Base-by-base conservation (phyloP, 2,113 vertebrate genomes). In the Cyanocitta stelleri region DNA sequence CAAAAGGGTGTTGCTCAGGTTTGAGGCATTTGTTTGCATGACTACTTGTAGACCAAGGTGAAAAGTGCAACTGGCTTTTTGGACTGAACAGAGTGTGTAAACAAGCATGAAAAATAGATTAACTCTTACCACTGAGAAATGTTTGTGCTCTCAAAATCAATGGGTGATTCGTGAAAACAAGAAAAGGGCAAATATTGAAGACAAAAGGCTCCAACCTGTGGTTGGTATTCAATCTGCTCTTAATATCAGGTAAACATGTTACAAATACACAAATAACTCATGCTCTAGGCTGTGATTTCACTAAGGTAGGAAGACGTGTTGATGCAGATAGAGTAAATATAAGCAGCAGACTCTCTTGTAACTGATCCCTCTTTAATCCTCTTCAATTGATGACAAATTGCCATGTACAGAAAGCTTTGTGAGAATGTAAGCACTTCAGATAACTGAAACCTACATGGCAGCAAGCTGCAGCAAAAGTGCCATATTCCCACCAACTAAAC, bases 41-140 rank as follows among this genome's bases (percentile, higher is more conserved):
- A 83, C 89, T 93, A 89, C 96, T 96, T 93, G 92, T 97, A 97
- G 95, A 97, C 89, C 85, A 97, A 98, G 98, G 98, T 98, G 98
- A 98, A 98, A 98, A 98, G 98, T 98, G 97, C 98, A 98, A 74
- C 76, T 74, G 51, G 75, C 89, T 95, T 95, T 96, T 97, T 88
- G 88, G 79, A 92, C 93, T 94, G 96, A 98, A 97, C 86, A 96
- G 63, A 80, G 90, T 96, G 89, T 90, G 96, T 97, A 98, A 97
- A 98, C 95, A 98, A 96, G 93, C 95, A 96, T 96, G 95, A 98
- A 98, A 97, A 95, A 92, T 94, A 96, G 95, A 97, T 97, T 97
- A 97, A 84, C 80, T 94, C 96, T 95, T 91, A 90, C 89, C 92
- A 90, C 62, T 2, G 7, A 96, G 82, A 95, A 91, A 91, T 94